Evolutionary conservation across 1,140 invertebrate genomes (phyloP), one percentile per base, ranked within the genome.

Genomic region (Aphaenogaster ashmeadi): DNA sequence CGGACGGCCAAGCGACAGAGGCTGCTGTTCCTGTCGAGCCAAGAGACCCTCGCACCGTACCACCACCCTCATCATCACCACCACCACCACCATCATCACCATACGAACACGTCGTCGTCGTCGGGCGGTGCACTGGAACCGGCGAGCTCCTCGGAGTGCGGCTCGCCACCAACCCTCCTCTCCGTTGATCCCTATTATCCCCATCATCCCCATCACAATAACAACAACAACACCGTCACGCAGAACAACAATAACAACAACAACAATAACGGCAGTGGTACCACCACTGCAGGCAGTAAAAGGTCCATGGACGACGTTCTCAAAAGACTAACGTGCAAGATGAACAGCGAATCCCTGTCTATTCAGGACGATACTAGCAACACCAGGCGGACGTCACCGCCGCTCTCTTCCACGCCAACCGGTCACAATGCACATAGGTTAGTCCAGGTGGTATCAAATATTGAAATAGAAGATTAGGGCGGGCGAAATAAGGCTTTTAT

Each of bases 261-360:
- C 88, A 94, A 91, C 67, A 93, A 93, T 54, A 94, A 93, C 91
- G 93, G 93, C 7, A 92, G 92, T 9, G 90, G 91, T 27, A 85
- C 91, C 0, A 83, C 90, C 8, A 88, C 92, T 3, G 87, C 92
- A 0, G 94, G 91, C 9, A 96, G 96, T 85, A 96, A 97, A 93
- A 95, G 97, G 91, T 97, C 97, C n/a, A 98, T 98, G 97, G 97
- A 98, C 96, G 97, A 98, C 95, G 97, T 98, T 7, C 96, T 98
- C n/a, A 98, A 98, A 94, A 96, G 97, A 93, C 95, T 98, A 89
- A 98, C 97, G 72, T 98, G 97, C 81, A 98, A 98, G 94, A 97
- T 97, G 96, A 97, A 97, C 93, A 94, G 91, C 75, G 93, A 93
- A 33, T 93, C 93, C 7, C 58, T 95, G 52, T 93, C 93, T 13